Evolutionary conservation across 1,140 invertebrate species (phyloP).

Genomic region (Solenopsis invicta): DNA sequence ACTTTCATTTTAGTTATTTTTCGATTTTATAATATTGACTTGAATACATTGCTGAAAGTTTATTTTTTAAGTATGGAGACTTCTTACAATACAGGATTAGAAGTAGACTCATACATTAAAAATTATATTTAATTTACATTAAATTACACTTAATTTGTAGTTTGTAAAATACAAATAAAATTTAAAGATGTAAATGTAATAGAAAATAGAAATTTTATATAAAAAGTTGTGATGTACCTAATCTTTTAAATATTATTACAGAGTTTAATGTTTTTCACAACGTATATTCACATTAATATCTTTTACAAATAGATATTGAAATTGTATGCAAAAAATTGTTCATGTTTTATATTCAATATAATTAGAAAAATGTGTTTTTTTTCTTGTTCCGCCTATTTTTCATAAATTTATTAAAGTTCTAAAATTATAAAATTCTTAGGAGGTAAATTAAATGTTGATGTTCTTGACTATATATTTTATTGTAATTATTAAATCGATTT

Average conservation of each 20-base stretch:
- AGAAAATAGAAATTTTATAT: conserved; percentile 29
- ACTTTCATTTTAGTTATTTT: not conserved
- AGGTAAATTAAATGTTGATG: not conserved
- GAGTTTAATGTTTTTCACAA: not conserved
- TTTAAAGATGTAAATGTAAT: not conserved
- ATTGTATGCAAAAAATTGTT: not conserved
- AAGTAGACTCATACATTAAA: not conserved
- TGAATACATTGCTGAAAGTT: not conserved
- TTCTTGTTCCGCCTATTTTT: not conserved
- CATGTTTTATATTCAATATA: not conserved
- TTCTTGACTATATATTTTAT: not conserved
- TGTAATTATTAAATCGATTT: not conserved
- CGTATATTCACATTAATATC: not conserved
- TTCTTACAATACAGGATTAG: not conserved
- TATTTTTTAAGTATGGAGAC: not conserved
- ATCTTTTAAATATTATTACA: not conserved
- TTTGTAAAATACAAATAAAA: not conserved
- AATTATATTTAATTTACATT: conserved; percentile 1
- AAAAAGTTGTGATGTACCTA: not conserved
- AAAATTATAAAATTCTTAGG: not conserved
- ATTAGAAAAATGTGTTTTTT: not conserved
- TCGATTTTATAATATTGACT: not conserved
- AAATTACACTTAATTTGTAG: conserved; percentile 13
- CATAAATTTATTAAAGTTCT: not conserved
- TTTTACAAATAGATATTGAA: conserved; percentile 5